Evolutionary conservation across 1,140 invertebrate genomes (phyloP), one percentile per base, ranked within the genome.

Genomic region (Heterodera schachtii): DNA sequence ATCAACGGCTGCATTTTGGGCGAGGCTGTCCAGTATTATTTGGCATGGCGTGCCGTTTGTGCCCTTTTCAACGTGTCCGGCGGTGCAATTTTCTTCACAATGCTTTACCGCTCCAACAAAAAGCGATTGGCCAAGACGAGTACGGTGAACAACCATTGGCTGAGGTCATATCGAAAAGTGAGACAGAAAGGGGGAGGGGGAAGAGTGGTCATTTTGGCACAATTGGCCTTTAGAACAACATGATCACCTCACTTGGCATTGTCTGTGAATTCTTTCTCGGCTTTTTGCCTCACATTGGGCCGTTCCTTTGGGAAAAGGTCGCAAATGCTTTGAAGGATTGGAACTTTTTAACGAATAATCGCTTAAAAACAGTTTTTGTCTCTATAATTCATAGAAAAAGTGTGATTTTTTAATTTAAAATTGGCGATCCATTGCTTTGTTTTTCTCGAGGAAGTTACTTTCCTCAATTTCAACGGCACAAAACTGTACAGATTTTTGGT

Each of bases 271-370:
- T 78, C 21, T 78, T 78, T 19, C 77, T 78, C 47, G 77, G 64
- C 46, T 78, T 78, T 46, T 52, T 78, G 66, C 77, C 77, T 8
- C 77, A 78, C 70, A 69, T 78, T 69, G 77, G 77, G 13, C 77
- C 77, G 13, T 78, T 78, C 70, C 49, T 78, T 11, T 78, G 77
- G 77, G 77, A 78, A 78, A 69, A 78, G 47, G 77, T 78, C 31
- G 16, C 0, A 52, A 8, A 52, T 52, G 6, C 0, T 2, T 52
- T 52, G 49, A 11, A 52, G 49, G 31, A 31, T 31, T 31, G 31
- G 31, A 31, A 31, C 31, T 31, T 31, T 31, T 31, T 31, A 31
- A 31, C 1, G 31, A 1, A 31, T 31, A 0, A 1, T 31, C 31
- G 1, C 1, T 31, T 31, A 0, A 31, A 0, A 31, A 31, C 31